phyloP scores from a whole-genome alignment of 2,797 vertebrate species.

The Crocidura indochinensis region DNA sequence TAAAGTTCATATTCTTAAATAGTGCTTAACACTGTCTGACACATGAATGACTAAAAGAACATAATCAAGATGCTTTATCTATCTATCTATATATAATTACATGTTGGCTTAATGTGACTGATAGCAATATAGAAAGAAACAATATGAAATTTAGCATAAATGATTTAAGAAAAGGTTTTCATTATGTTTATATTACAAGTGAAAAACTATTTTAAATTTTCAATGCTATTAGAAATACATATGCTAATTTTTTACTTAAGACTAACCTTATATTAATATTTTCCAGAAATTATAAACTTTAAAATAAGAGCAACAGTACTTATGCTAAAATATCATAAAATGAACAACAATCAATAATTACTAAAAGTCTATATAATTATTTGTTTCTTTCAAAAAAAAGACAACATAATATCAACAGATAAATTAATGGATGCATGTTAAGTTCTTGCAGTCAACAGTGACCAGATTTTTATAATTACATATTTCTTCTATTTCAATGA shows the following conservation, averaged over 20 bases:
- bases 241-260: constrained; percentile 63
- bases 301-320: constrained; percentile 46
- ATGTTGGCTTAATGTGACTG: neutral
- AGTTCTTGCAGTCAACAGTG: neutral
- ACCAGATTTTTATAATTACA: neutral
- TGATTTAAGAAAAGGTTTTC: constrained; percentile 31
- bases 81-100: neutral
- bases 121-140: constrained; percentile 9
- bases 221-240: constrained; percentile 46
- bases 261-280: constrained; percentile 43
- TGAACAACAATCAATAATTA: neutral
- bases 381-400: constrained; percentile 32
- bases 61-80: constrained; percentile 10
- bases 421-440: neutral
- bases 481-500: neutral
- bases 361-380: constrained; percentile 30
- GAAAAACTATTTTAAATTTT: constrained; percentile 52
- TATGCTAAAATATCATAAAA: constrained; percentile 1
- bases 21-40: constrained; percentile 41
- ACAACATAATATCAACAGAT: neutral
- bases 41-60: constrained; percentile 5
- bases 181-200: constrained; percentile 51
- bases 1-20: constrained; percentile 47
- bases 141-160: constrained; percentile 28
- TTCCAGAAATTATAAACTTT: constrained; percentile 52